phyloP scores from a whole-genome alignment of 1,140 invertebrate species.

The Mizuhopecten yessoensis region DNA sequence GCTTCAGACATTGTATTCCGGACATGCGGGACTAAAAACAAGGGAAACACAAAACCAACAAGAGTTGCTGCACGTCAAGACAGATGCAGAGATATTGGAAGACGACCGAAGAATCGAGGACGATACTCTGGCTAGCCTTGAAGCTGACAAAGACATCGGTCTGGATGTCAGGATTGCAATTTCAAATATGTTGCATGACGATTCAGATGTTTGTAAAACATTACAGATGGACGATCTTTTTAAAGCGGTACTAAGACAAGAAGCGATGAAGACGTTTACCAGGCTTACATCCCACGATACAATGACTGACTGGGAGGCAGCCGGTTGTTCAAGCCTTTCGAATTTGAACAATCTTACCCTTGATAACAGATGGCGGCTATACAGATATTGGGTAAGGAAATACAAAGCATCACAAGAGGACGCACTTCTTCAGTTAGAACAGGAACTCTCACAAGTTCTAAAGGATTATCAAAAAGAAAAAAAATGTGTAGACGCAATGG shows the following conservation, averaged over 20 bases:
- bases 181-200: constrained; percentile 43
- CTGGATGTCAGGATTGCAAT: background rate
- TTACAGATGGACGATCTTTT: background rate
- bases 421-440: constrained; percentile 47
- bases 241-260: background rate
- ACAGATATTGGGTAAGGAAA: constrained; percentile 75
- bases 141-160: constrained; percentile 40
- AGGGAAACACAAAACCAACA: background rate
- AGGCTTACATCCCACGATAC: background rate
- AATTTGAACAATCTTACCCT: constrained; percentile 54
- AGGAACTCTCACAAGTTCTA: constrained; percentile 59
- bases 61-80: constrained; percentile 31
- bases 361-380: constrained; percentile 79
- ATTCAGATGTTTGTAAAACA: background rate
- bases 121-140: constrained; percentile 45
- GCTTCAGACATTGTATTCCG: background rate
- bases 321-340: constrained; percentile 56
- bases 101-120: constrained; percentile 57
- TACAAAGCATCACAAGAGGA: constrained; percentile 59
- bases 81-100: constrained; percentile 54
- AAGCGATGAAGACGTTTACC: background rate
- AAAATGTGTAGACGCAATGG: constrained; percentile 68
- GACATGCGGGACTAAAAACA: background rate
- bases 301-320: constrained; percentile 1
- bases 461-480: constrained; percentile 65